Evolutionary conservation across 92 coral and sea anemone species (phyloP), one percentile per base, ranked within the genome.

Genomic region (Epizoanthus scotinus): DNA sequence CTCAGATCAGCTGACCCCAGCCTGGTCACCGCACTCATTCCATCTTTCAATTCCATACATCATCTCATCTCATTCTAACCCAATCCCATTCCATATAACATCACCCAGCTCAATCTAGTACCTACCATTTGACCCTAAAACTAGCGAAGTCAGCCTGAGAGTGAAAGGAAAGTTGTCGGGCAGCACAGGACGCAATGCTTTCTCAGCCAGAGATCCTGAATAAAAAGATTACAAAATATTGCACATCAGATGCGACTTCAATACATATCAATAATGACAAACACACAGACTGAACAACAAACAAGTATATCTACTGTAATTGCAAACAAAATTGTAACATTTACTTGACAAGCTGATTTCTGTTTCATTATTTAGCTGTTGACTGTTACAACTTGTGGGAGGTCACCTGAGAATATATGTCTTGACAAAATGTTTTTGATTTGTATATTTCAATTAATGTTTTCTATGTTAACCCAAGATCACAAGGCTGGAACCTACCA

Each of bases 121-220:
- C 93, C 84, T 83, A 95, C 99, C 99, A 82, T 95, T 95, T 25
- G 99, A 95, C 78, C 88, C 94, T 68, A 95, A 82, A n/a, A 95
- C 99, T 75, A 93, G 87, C 17, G 99, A 82, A 13, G 99, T 93
- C 29, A 95, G 78, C 54, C 99, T 87, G 67, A 95, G 60, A 3
- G 99, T 85, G 67, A 93, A 95, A 3, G 98, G 96, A 29, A 87
- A 83, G 63, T 94, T 91, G 64, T 78, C 78, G 2, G 99, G 99
- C 20, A 95, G 85, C 15, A 95, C 92, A 22, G 99, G 91, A n/a
- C 85, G 84, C 36, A 95, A 81, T 0, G 98, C 98, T 78, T 86
- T 95, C 88, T 95, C 98, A 49, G 98, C 98, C 42, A 95, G 73
- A 61, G 94, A 81, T 50, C 99, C 99, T 95, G 66, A 18, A 77